These are phyloP conservation scores for Cyphomyrmex costatus DNA, from an alignment of 1,140 invertebrate species.

Conservation along the genomic window DNA sequence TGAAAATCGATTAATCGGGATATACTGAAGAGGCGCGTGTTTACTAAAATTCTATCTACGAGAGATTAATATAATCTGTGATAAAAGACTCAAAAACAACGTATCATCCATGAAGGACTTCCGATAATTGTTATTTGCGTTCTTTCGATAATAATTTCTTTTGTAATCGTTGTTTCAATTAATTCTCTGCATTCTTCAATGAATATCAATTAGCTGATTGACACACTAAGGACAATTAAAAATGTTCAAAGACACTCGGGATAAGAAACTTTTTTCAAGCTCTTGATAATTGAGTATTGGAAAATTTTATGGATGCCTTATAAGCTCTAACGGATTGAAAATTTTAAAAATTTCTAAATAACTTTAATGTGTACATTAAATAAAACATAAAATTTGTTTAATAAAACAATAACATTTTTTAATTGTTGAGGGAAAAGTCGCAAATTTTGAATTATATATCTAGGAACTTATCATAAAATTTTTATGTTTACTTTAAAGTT, in stretches of 20 bases:
- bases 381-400: no score
- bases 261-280: neutral
- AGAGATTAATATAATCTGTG: conserved; percentile 48
- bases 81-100: conserved; percentile 50
- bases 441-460: neutral
- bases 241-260: neutral
- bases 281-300: neutral
- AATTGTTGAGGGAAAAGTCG: neutral
- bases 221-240: neutral
- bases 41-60: conserved; percentile 36
- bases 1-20: conserved; percentile 1
- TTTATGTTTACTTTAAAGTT: neutral
- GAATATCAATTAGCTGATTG: conserved; percentile 19
- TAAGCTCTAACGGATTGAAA: neutral
- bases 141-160: conserved; percentile 31
- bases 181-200: neutral
- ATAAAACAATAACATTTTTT: neutral
- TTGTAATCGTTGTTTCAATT: neutral
- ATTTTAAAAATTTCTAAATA: neutral
- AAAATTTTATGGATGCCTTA: neutral
- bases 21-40: neutral
- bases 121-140: conserved; percentile 33
- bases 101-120: conserved; percentile 43
- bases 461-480: neutral
- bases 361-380: neutral